Evolutionary conservation across 2,113 vertebrate species (phyloP).

Genomic region (Cinclus mexicanus): DNA sequence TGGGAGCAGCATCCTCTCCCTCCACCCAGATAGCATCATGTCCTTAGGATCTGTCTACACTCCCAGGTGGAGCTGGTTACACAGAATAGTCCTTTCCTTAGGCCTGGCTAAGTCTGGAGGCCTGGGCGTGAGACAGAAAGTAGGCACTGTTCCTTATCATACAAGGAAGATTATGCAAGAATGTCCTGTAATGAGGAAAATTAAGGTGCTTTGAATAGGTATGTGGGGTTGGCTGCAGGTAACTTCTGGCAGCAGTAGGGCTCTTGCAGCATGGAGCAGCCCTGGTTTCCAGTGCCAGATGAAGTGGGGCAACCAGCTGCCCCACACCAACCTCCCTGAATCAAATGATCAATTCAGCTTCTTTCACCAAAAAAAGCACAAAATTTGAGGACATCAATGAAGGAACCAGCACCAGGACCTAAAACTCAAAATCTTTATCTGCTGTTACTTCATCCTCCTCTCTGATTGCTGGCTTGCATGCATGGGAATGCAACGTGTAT

Average conservation of each 20-base stretch:
- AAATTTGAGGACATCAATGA: neutral
- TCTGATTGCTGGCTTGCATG: neutral
- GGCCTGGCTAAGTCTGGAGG: constrained; percentile 28
- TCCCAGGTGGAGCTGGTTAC: constrained; percentile 14
- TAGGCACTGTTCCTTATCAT: constrained; percentile 24
- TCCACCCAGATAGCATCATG: neutral
- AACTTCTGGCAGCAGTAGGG: neutral
- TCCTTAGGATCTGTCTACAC: constrained; percentile 34
- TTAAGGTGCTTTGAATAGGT: neutral
- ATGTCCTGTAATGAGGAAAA: constrained; percentile 24
- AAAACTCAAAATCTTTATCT: neutral
- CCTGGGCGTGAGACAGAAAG: constrained; percentile 34
- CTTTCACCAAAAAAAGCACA: neutral
- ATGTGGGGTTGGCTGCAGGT: constrained; percentile 14
- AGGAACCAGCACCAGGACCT: neutral
- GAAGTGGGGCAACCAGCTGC: neutral
- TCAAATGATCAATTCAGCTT: neutral
- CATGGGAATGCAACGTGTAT: neutral
- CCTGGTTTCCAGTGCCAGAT: neutral
- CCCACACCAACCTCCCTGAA: neutral
- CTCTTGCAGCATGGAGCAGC: neutral
- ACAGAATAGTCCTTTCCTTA: constrained; percentile 19
- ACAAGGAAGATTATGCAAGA: constrained; percentile 22
- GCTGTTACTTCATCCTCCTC: neutral
- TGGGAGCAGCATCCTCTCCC: neutral